A percentile compares a stretch with the other conserved stretches of the same genome.
Evolutionary conservation across 2,888 invertebrate genomes (phyloP).

Genomic region (Ellobium chinense): DNA sequence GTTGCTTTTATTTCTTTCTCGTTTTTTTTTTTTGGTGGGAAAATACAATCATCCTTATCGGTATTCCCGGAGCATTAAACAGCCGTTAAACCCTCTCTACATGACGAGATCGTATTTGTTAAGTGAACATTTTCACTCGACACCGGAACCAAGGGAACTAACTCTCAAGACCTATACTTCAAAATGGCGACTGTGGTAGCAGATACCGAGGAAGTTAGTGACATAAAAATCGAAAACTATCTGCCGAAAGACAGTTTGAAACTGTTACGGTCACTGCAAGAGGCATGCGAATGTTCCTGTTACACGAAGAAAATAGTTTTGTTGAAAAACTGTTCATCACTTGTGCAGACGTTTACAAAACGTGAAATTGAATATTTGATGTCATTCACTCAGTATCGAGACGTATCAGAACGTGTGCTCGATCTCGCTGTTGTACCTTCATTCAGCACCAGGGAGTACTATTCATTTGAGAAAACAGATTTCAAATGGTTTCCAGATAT

Average conservation of each 20-base stretch:
- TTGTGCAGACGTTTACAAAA: not conserved
- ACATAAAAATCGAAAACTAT: too few relatives aligned
- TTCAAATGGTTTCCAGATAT: slow-evolving; percentile 52
- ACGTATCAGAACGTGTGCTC: slow-evolving; percentile 8
- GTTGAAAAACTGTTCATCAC: not conserved
- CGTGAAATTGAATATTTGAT: not conserved
- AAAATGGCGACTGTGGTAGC: not conserved
- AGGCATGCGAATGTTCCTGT: not conserved
- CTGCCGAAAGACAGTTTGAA: not conserved
- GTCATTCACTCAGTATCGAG: not conserved
- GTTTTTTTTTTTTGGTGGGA: not conserved
- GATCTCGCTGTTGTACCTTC: slow-evolving; percentile 45
- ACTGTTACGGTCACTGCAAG: not conserved
- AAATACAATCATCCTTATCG: too few relatives aligned
- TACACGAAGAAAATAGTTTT: not conserved
- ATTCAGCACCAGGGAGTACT: slow-evolving; percentile 53
- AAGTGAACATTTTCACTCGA: not conserved
- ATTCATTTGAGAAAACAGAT: slow-evolving; percentile 54
- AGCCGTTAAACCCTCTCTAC: not conserved
- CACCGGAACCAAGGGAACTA: slow-evolving; percentile 2
- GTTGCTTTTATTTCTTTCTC: too few relatives aligned
- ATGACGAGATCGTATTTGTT: not conserved
- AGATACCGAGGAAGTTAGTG: not conserved
- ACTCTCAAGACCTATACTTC: not conserved
- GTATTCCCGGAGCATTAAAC: too few relatives aligned